phyloP scores from a whole-genome alignment of 2,888 invertebrate species.

The Sialis fuliginosa region DNA sequence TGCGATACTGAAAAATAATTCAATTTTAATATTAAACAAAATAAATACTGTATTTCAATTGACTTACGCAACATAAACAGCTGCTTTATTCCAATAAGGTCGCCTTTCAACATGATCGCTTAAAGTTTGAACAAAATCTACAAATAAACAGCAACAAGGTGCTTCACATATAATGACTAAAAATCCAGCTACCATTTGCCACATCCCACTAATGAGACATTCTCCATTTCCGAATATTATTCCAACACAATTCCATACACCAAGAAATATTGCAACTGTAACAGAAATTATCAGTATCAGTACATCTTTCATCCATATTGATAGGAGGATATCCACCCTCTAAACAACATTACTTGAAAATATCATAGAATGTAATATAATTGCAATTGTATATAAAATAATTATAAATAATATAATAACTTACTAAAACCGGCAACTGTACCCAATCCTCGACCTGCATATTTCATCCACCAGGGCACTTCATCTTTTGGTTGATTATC shows the following conservation, averaged over 20 bases:
- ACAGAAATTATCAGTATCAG: constrained; percentile 12
- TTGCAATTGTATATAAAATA: background rate
- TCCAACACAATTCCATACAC: constrained; percentile 53
- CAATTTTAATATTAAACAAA: constrained; percentile 7
- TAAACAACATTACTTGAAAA: constrained; percentile 5
- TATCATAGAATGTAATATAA: constrained; percentile 3
- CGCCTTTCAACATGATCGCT: constrained; percentile 67
- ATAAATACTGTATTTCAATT: background rate
- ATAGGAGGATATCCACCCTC: background rate
- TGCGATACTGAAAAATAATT: constrained; percentile 42
- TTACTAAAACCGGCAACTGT: constrained; percentile 71
- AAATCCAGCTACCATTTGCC: constrained; percentile 83
- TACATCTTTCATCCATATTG: background rate
- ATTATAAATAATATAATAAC: constrained; percentile 21
- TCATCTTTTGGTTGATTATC: constrained; percentile 63
- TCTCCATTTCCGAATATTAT: constrained; percentile 41
- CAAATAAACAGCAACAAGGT: constrained; percentile 92
- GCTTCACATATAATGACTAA: constrained; percentile 79
- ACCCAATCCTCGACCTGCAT: constrained; percentile 66
- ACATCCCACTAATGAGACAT: constrained; percentile 62
- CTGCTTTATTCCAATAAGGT: constrained; percentile 82
- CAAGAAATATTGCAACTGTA: constrained; percentile 72
- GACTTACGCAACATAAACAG: constrained; percentile 68
- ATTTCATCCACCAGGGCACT: constrained; percentile 79
- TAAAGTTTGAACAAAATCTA: constrained; percentile 80